Evolutionary conservation across 1,140 invertebrate genomes (phyloP).

Genomic region (Myzus persicae): DNA sequence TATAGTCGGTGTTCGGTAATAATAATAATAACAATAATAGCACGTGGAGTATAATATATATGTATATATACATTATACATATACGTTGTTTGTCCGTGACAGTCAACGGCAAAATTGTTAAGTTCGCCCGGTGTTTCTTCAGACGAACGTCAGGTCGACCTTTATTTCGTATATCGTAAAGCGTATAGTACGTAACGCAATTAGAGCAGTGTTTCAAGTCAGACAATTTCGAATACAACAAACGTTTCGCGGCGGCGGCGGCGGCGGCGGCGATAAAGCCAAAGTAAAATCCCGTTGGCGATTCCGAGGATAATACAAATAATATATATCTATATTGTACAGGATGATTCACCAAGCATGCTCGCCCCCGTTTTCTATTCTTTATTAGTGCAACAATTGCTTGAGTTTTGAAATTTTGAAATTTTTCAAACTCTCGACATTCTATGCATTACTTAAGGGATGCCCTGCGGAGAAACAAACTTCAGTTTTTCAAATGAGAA

Average conservation of each 20-base stretch:
- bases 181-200: neutral
- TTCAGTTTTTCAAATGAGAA: no score
- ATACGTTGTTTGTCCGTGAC: slow-evolving; percentile 34
- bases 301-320: neutral
- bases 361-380: no score
- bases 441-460: no score
- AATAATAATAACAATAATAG: slow-evolving; percentile 23
- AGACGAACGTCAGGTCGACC: neutral
- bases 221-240: neutral
- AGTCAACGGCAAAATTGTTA: slow-evolving; percentile 22
- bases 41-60: neutral
- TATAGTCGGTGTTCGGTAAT: neutral
- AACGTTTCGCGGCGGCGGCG: neutral
- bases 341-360: no score
- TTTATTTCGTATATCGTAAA: neutral
- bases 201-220: neutral
- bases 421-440: no score
- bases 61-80: neutral
- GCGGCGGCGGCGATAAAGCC: neutral
- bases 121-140: neutral
- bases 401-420: no score
- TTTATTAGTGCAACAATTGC: no score
- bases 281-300: slow-evolving; percentile 6
- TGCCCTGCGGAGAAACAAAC: no score
- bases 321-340: no score